These are phyloP conservation scores for Anhinga rufa DNA, from an alignment of 2,113 vertebrate species.

Conservation along the genomic window DNA sequence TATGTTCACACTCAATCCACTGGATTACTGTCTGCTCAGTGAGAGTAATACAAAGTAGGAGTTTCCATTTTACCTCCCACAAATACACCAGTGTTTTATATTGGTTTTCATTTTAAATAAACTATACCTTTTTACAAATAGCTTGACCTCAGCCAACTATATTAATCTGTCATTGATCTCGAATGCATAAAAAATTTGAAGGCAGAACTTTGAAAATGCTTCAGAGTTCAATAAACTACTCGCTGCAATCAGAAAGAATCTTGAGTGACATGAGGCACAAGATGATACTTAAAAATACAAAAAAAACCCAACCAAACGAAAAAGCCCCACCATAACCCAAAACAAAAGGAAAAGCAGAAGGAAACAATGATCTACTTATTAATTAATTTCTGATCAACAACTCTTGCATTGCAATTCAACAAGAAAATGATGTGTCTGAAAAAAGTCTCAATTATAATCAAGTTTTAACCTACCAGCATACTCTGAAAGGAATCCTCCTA, in stretches of 20 bases:
- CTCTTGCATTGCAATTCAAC: neutral
- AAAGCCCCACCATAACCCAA: neutral
- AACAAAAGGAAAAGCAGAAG: neutral
- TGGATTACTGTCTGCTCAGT: neutral
- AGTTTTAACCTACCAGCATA: neutral
- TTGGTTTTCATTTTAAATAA: neutral
- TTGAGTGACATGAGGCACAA: neutral
- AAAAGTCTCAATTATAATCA: neutral
- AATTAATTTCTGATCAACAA: neutral
- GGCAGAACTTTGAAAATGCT: neutral
- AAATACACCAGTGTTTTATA: neutral
- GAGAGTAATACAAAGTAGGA: neutral
- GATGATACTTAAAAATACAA: neutral
- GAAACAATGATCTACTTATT: neutral
- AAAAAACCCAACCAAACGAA: neutral
- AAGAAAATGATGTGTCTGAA: neutral
- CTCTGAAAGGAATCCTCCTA: neutral
- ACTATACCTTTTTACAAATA: neutral
- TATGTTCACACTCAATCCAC: rapidly evolving
- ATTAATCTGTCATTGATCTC: neutral
- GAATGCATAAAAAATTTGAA: neutral
- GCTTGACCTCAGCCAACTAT: neutral
- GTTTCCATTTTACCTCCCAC: neutral
- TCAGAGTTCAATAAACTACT: neutral
- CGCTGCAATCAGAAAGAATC: neutral